These are phyloP conservation scores for Campylorhamphus procurvoides DNA, from an alignment of 2,113 vertebrate genomes.

Conservation along the genomic window DNA sequence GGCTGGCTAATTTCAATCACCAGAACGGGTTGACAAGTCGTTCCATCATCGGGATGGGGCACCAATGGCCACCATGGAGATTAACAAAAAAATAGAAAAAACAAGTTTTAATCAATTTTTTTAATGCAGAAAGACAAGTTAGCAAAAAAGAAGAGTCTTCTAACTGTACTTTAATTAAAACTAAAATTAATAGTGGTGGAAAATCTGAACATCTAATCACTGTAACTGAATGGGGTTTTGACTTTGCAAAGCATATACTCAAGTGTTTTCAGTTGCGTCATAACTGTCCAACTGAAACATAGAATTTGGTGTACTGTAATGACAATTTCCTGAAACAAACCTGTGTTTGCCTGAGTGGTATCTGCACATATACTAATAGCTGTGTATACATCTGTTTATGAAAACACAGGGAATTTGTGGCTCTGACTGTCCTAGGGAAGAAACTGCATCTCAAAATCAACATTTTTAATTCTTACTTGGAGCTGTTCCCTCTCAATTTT, in stretches of 20 bases:
- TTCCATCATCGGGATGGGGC: too few species aligned
- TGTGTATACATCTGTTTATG: not conserved
- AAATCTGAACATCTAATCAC: constrained; percentile 1
- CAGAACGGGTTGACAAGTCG: not conserved
- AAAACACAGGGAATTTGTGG: not conserved
- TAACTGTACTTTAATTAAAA: constrained; percentile 41
- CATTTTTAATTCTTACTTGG: not conserved
- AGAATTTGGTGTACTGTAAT: not conserved
- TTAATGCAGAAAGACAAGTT: constrained; percentile 63
- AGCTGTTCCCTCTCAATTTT: not conserved
- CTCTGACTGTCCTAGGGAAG: not conserved
- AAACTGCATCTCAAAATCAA: not conserved
- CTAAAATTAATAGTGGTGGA: constrained; percentile 9
- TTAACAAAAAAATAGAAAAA: not conserved
- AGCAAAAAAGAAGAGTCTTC: constrained; percentile 23
- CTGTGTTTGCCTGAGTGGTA: not conserved
- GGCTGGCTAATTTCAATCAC: not conserved
- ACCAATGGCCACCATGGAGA: too few species aligned
- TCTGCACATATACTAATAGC: not conserved
- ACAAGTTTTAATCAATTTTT: constrained; percentile 2
- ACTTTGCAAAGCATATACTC: not conserved
- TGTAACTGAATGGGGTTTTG: not conserved
- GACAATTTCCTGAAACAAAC: constrained; percentile 23
- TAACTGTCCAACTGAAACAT: not conserved
- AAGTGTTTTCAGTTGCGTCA: not conserved